Percentiles rank a stretch among this genome's conserved stretches.
phyloP scores from a whole-genome alignment of 2,888 invertebrate genomes.

The Adelognathus sp. region DNA sequence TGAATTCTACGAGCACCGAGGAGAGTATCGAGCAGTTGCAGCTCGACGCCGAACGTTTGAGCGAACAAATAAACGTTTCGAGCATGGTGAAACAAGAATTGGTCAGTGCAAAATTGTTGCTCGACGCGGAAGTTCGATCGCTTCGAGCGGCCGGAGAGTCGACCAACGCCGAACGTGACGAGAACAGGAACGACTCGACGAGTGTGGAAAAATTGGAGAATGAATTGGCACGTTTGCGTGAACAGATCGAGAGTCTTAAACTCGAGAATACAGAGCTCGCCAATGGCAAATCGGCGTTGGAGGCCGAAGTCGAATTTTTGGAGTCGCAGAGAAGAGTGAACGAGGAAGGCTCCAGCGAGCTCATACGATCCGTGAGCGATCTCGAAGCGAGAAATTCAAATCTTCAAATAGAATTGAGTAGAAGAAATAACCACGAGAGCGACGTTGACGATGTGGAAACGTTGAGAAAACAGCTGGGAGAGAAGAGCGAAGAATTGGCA shows the following conservation, averaged over 20 bases:
- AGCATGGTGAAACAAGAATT: conserved; percentile 3
- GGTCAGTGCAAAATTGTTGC: conserved; percentile 27
- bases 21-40: conserved; percentile 19
- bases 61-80: conserved; percentile 1
- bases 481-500: not conserved
- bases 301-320: conserved; percentile 3
- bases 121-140: conserved; percentile 27
- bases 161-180: not conserved
- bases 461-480: not conserved
- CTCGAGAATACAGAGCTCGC: conserved; percentile 43
- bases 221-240: conserved; percentile 33
- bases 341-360: conserved; percentile 21
- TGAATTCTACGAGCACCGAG: not conserved
- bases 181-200: conserved; percentile 20
- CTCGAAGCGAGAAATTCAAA: not conserved
- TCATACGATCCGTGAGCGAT: conserved; percentile 2
- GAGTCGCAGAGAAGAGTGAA: conserved; percentile 8
- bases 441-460: not conserved
- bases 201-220: conserved; percentile 36
- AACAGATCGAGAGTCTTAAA: conserved; percentile 24
- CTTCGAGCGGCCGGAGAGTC: conserved; percentile 27
- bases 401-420: conserved; percentile 3
- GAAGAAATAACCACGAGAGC: not conserved
- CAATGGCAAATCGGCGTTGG: not conserved
- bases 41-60: conserved; percentile 22